Percentiles rank a stretch among this genome's conserved stretches.
These are phyloP conservation scores for Trematomus loennbergii DNA, from an alignment of 2,113 vertebrate species.

Conservation along the genomic window DNA sequence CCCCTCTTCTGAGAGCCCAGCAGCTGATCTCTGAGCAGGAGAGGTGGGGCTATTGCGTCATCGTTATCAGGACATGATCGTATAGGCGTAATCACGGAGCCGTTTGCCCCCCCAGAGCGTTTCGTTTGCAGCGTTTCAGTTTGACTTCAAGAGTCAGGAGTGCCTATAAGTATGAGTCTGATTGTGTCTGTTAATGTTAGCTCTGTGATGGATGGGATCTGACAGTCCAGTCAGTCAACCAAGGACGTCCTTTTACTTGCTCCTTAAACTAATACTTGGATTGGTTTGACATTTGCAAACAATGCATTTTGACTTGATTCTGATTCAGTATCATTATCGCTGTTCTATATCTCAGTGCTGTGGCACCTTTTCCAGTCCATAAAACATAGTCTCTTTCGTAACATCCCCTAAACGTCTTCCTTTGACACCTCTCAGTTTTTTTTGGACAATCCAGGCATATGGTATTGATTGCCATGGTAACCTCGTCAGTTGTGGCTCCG, in stretches of 20 bases:
- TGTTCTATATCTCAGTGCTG: too few relatives aligned
- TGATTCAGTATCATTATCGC: background rate
- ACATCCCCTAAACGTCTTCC: slow-evolving; percentile 37
- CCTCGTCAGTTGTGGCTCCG: slow-evolving; percentile 39
- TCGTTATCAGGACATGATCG: too few relatives aligned
- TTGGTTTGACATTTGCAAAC: background rate
- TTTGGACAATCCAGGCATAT: slow-evolving; percentile 39
- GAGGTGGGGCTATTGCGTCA: too few relatives aligned
- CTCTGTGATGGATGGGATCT: slow-evolving; percentile 22
- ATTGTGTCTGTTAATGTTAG: slow-evolving; percentile 11
- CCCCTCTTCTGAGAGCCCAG: too few relatives aligned
- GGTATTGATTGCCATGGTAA: slow-evolving; percentile 62
- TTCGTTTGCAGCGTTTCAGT: too few relatives aligned
- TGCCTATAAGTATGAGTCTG: slow-evolving; percentile 1
- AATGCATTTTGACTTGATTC: background rate
- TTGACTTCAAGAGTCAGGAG: background rate
- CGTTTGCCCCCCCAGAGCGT: too few relatives aligned
- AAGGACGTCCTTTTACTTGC: background rate
- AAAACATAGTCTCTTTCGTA: slow-evolving; percentile 17
- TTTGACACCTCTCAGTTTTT: slow-evolving; percentile 44
- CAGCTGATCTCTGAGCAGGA: too few relatives aligned
- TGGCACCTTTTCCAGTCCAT: background rate
- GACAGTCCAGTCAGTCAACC: slow-evolving; percentile 30
- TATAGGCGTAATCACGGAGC: too few relatives aligned
- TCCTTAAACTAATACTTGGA: background rate